Conservation (phyloP, 2,113 vertebrate species). For the Odontesthes bonariensis region DNA sequence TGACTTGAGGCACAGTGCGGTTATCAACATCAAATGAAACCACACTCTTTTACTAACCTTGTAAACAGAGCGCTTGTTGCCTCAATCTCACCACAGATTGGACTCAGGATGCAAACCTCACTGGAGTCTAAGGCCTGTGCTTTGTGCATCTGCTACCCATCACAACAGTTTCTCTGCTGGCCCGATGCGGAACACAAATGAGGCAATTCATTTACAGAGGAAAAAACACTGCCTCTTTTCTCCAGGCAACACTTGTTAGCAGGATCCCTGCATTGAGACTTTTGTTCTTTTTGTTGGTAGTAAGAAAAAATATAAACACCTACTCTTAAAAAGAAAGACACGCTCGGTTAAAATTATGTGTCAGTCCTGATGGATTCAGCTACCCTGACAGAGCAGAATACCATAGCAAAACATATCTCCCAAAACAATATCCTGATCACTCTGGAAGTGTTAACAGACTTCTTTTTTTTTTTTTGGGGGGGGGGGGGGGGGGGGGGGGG, state of each 20-base stretch:
- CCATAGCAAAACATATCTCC: background rate
- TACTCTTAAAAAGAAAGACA: slow-evolving; percentile 10
- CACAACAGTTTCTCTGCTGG: background rate
- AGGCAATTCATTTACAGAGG: background rate
- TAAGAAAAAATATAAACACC: no score
- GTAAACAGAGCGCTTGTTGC: background rate
- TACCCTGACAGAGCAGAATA: background rate
- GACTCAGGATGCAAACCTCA: slow-evolving; percentile 25
- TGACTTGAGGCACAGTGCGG: background rate
- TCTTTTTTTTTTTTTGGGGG: background rate
- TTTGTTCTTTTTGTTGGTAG: slow-evolving; percentile 3
- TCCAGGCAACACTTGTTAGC: slow-evolving; percentile 5
- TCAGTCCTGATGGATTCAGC: background rate
- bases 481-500: no score
- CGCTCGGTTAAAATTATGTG: no score
- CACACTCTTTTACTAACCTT: slow-evolving; percentile 7
- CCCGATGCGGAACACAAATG: slow-evolving; percentile 11
- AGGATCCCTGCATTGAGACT: background rate
- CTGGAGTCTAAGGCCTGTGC: slow-evolving; percentile 18
- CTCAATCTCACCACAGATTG: slow-evolving; percentile 27
- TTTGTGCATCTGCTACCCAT: slow-evolving; percentile 13
- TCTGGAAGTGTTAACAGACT: slow-evolving; percentile 2
- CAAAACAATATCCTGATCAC: background rate
- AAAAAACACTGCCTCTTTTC: slow-evolving; percentile 3
- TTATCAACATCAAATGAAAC: slow-evolving; percentile 4